Evolutionary conservation across 2,888 invertebrate genomes (phyloP), one percentile per base, ranked within the genome.

Genomic region (Troglohyphantes excavatus): DNA sequence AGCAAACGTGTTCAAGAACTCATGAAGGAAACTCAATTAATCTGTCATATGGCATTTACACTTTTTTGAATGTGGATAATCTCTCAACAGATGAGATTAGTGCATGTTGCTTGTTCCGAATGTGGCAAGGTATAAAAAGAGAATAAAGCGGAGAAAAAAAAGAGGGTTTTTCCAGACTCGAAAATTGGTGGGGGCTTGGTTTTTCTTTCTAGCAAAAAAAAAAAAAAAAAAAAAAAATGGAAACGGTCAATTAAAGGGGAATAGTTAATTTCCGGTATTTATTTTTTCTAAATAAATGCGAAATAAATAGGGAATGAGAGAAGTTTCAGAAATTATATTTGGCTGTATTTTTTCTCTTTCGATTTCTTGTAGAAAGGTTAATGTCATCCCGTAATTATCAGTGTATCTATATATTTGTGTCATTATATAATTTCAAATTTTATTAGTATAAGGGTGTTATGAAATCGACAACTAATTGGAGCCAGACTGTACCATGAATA

Each of bases 21-120:
- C 53, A 27, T 68, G 26, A 2, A 53, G 29, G 39, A 63, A 73
- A 72, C 79, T 79, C 79, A 87, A 87, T 87, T 79, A 78, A 78
- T 87, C 70, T 73, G 79, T 87, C 87, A 87, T 85, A 85, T 85
- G 76, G 68, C 68, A 78, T 85, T 85, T 78, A 76, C 76, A 68
- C 59, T 84, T 84, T 84, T 84, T 84, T 63, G 39, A 75, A 75
- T 29, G 61, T 39, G 53, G 82, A 82, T 82, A 27, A 33, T n/a
- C 19, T 65, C 21, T n/a, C 75, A 67, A 39, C 9, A 33, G 65
- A 75, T 26, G 65, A 84, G 84, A 84, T 84, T 75, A 75, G 53
- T 67, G 73, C 67, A 84, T 33, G 59, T 33, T 39, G 13, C 13
- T 84, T 63, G 46, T 65, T 61, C n/a, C 46, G 63, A 19, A 6